phyloP scores from a whole-genome alignment of 2,113 vertebrate species.

The Poeciliopsis prolifica region DNA sequence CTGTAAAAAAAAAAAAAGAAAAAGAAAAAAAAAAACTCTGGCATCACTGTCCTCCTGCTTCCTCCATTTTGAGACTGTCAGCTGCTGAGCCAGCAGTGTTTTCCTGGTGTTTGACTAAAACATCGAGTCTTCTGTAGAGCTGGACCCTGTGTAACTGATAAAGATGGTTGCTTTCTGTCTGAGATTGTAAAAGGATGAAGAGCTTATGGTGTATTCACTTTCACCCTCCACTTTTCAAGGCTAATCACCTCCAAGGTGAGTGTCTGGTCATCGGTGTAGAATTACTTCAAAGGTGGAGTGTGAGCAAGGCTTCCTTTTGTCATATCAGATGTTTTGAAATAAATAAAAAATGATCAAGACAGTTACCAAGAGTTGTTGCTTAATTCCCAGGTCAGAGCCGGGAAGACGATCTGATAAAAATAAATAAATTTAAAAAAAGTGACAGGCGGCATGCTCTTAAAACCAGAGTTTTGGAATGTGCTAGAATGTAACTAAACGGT shows the following conservation, averaged over 20 bases:
- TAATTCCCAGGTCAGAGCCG: background rate
- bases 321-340: background rate
- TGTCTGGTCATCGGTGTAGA: slow-evolving; percentile 1
- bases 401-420: background rate
- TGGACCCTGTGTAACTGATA: slow-evolving; percentile 31
- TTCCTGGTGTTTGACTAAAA: background rate
- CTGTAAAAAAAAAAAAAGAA: background rate
- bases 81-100: slow-evolving; percentile 51
- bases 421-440: background rate
- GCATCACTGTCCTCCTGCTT: slow-evolving; percentile 23
- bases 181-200: slow-evolving; percentile 2
- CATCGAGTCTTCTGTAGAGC: slow-evolving; percentile 19
- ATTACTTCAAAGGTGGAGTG: background rate
- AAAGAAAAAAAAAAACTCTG: background rate
- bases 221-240: background rate
- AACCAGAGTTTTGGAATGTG: background rate
- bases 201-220: slow-evolving; percentile 19
- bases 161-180: slow-evolving; percentile 33
- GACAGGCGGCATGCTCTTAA: background rate
- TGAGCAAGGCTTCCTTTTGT: background rate
- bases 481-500: background rate
- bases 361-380: background rate
- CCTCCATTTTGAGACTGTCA: slow-evolving; percentile 47
- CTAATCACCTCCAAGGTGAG: slow-evolving; percentile 6
- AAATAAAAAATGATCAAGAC: background rate